A percentile compares a stretch with the other conserved stretches of the same genome.
Conservation (phyloP, 2,797 vertebrate genomes). For the Sarcoramphus papa region DNA sequence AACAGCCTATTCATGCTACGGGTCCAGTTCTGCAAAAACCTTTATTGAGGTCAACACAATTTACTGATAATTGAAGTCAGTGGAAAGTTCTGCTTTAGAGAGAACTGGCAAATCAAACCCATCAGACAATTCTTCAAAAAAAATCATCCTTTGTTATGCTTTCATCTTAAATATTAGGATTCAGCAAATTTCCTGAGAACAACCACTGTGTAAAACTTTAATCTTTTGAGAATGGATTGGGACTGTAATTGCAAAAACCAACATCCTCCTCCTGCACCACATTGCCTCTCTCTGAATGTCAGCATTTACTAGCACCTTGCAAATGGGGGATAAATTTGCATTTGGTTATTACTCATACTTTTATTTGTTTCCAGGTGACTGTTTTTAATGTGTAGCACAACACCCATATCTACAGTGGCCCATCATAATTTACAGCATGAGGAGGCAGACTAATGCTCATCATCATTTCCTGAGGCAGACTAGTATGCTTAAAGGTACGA, state of each 20-base stretch:
- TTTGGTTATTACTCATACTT: neutral
- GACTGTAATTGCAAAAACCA: conserved; percentile 31
- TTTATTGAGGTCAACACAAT: conserved; percentile 52
- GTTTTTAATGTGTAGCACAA: neutral
- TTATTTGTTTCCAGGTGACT: conserved; percentile 5
- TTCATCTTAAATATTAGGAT: conserved; percentile 54
- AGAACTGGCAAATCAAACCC: conserved; percentile 32
- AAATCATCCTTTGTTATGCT: conserved; percentile 9
- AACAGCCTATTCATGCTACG: neutral
- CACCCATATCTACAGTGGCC: neutral
- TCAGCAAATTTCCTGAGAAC: conserved; percentile 43
- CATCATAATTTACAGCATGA: neutral
- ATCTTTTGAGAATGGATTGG: conserved; percentile 31
- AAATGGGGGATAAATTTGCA: neutral
- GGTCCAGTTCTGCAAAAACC: neutral
- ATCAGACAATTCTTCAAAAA: neutral
- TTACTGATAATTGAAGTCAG: conserved; percentile 51
- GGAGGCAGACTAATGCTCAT: neutral
- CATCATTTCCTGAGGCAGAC: neutral
- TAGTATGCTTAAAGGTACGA: neutral
- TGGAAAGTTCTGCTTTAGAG: conserved; percentile 43
- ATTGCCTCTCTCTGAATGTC: neutral
- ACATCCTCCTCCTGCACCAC: neutral
- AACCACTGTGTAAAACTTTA: conserved; percentile 58
- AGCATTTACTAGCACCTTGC: neutral